Evolutionary conservation across 2,888 invertebrate species (phyloP).

Genomic region (Meloe dianella): DNA sequence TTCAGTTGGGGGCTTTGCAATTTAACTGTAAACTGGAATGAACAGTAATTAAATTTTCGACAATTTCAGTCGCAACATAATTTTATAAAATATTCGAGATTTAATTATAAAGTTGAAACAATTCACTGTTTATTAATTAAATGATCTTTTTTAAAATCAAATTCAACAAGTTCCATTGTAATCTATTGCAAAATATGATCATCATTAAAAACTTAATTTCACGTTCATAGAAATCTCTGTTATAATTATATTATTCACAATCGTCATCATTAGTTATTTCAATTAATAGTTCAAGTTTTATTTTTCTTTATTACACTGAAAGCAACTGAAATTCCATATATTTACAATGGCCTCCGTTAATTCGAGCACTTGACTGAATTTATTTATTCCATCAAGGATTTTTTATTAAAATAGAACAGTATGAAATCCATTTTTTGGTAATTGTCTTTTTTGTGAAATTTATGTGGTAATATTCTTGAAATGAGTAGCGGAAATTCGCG

Average conservation of each 20-base stretch:
- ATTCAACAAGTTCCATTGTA: background rate
- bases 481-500: background rate
- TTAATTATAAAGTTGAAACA: slow-evolving; percentile 3
- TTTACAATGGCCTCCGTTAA: background rate
- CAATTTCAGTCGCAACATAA: background rate
- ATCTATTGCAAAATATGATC: background rate
- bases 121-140: background rate
- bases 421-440: background rate
- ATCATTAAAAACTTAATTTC: background rate
- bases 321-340: background rate
- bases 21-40: background rate
- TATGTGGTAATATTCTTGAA: slow-evolving; percentile 1
- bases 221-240: background rate
- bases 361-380: background rate
- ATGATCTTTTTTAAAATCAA: background rate
- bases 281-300: background rate
- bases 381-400: background rate
- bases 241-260: background rate
- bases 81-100: background rate
- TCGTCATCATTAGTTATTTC: background rate
- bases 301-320: background rate
- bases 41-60: background rate
- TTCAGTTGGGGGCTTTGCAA: background rate
- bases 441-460: background rate
- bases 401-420: background rate